Evolutionary conservation across 2,888 invertebrate genomes (phyloP).

Genomic region (Chalcis sispes): DNA sequence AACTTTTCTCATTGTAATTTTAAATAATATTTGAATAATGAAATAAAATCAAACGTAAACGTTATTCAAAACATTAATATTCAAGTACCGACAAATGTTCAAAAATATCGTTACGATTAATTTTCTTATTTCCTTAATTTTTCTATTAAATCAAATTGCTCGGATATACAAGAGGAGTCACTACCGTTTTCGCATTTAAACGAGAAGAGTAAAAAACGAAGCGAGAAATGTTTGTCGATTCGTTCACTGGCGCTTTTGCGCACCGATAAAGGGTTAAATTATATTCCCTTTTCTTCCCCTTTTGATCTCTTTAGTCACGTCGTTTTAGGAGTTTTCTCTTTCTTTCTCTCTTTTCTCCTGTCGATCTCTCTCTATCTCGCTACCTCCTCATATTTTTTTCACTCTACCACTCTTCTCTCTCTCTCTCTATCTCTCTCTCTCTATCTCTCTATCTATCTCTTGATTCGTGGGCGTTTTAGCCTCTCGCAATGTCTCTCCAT

Average conservation of each 20-base stretch:
- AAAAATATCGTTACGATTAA: no score
- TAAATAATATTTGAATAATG: no score
- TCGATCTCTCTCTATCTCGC: constrained; percentile 33
- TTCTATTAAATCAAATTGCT: constrained; percentile 43
- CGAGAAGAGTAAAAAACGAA: constrained; percentile 20
- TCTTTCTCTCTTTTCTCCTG: not conserved
- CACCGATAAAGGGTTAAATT: constrained; percentile 53
- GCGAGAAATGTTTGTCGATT: constrained; percentile 21
- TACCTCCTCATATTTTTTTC: no score
- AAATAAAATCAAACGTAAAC: no score
- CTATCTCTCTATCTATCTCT: constrained; percentile 22
- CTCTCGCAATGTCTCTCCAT: not conserved
- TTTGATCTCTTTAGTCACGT: constrained; percentile 34
- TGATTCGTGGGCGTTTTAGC: constrained; percentile 33
- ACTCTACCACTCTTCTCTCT: not conserved
- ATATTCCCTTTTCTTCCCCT: constrained; percentile 49
- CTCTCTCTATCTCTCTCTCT: not conserved
- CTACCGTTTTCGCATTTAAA: not conserved
- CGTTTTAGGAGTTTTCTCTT: not conserved
- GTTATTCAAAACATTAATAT: no score
- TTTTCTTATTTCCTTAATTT: constrained; percentile 23
- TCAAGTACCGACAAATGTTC: no score
- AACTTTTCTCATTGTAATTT: no score
- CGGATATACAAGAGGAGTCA: constrained; percentile 13
- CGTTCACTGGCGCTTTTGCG: not conserved